Evolutionary conservation across 2,113 vertebrate genomes (phyloP), one percentile per base, ranked within the genome.

Genomic region (Galbula dea): DNA sequence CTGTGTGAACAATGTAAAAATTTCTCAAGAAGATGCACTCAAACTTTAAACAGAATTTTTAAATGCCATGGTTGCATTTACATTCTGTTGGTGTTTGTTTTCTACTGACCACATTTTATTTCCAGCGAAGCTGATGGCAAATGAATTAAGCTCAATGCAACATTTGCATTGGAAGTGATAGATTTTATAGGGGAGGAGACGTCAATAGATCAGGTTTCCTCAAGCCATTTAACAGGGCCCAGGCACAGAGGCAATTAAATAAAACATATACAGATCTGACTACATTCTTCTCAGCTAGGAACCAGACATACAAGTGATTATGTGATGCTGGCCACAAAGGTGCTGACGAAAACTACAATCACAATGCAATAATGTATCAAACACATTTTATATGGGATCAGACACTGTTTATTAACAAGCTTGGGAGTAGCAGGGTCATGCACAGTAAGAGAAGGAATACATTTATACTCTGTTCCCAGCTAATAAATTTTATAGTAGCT

Each of bases 401-500:
- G 88, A 88, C 73, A 39, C 66, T 75, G 55, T 83, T 94, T 95
- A 94, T 93, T 90, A 92, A 90, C 68, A 88, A 90, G 83, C 52
- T 61, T 0, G 1, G 61, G n/a, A 88, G 57, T 77, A 84, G 57
- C 24, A 26, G 71, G 86, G 88, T 90, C 88, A 75, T 41, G 54
- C 22, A 17, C 26, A 63, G 65, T 43, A 72, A 92, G 66, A 90
- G 77, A 90, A 94, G 82, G 69, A 94, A 89, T 72, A 92, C 52
- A 72, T 93, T 94, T 86, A 49, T 90, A 68, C 61, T 88, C 65
- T 77, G 63, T 74, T 96, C 71, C 67, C 90, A 94, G 88, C 54
- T 71, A 95, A 91, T 95, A 96, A 96, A 96, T 93, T 96, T 96
- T 92, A 94, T 81, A 84, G 83, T 18, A 39, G 73, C 73, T 90